Base-by-base conservation (phyloP, 2,888 invertebrate species). In the Polydrusus tereticollis region DNA sequence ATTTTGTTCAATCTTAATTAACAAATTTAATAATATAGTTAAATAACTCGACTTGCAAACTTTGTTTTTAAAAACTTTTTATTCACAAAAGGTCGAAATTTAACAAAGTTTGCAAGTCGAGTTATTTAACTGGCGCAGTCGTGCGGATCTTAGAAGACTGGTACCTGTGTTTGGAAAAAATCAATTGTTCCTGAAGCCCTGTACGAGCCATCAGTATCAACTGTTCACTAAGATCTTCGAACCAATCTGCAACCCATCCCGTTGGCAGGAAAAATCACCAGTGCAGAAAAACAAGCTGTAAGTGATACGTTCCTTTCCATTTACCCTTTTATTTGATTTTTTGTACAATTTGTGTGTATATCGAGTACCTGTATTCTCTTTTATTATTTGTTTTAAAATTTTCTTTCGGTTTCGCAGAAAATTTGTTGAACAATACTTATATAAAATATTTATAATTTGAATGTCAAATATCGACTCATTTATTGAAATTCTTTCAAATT, bases 41-140 rank as follows among this genome's bases (percentile, higher is more conserved):
- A n/a, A n/a, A n/a, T n/a, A n/a, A n/a, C n/a, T n/a, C n/a, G n/a
- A n/a, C n/a, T n/a, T n/a, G n/a, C n/a, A n/a, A n/a, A n/a, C n/a
- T n/a, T n/a, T n/a, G n/a, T n/a, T n/a, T n/a, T n/a, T n/a, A n/a
- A n/a, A n/a, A n/a, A n/a, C n/a, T n/a, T n/a, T n/a, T n/a, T n/a
- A n/a, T n/a, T n/a, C n/a, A n/a, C n/a, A n/a, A n/a, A n/a, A n/a
- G n/a, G n/a, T n/a, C n/a, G n/a, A n/a, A n/a, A n/a, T n/a, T n/a
- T n/a, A 45, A 45, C 45, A 8, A 45, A 45, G 45, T 45, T 20
- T 20, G 10, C 7, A 20, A 45, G 16, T 8, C 8, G 7, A 45
- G 45, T 45, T 45, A 45, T 45, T 45, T 45, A 45, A 45, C 20
- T 58, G 58, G 38, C 58, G 58, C 58, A n/a, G 58, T 59, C 59